Conservation (phyloP, 2,113 vertebrate species). For the Guaruba guarouba region DNA sequence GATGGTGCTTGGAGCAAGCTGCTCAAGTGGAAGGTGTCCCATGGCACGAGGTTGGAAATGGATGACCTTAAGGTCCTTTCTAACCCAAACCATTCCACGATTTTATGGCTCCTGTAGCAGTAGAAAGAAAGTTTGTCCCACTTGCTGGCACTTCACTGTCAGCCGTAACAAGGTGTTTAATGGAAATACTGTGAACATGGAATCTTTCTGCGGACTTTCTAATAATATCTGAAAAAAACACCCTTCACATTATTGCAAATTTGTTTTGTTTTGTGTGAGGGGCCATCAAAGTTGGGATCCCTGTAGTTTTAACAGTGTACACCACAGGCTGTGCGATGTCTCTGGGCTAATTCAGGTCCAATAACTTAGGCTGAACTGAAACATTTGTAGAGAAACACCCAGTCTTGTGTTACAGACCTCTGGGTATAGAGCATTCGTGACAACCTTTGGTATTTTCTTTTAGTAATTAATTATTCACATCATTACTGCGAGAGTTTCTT, state of each 20-base stretch:
- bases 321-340: not conserved
- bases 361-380: not conserved
- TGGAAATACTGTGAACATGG: not conserved
- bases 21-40: not conserved
- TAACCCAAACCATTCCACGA: not conserved
- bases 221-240: rapidly evolving
- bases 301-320: not conserved
- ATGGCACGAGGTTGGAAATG: not conserved
- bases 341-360: not conserved
- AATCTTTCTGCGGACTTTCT: not conserved
- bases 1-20: not conserved
- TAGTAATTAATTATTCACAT: not conserved
- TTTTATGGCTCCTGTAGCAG: not conserved
- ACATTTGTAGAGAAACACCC: not conserved
- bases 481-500: not conserved
- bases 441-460: not conserved
- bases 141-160: not conserved
- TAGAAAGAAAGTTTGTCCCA: rapidly evolving
- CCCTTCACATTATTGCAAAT: not conserved
- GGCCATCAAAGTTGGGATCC: not conserved
- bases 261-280: rapidly evolving
- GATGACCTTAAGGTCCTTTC: not conserved
- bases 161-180: rapidly evolving
- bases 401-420: not conserved
- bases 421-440: not conserved